Conservation (phyloP, 2,888 invertebrate genomes). For the Antitype chi region DNA sequence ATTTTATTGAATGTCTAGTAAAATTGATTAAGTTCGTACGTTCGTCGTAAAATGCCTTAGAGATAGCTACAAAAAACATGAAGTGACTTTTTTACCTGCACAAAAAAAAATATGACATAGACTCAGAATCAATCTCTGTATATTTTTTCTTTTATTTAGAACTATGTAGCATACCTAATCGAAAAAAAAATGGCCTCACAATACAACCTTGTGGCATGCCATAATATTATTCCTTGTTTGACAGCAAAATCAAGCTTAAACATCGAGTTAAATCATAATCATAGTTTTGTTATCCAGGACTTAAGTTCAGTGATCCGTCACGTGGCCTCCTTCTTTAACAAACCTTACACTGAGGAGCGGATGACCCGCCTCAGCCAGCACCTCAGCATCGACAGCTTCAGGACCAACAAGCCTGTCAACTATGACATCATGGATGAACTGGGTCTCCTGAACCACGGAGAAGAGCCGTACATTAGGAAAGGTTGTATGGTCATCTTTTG, state of each 20-base stretch:
- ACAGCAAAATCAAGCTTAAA: neutral
- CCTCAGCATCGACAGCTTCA: constrained; percentile 94
- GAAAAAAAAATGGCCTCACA: neutral
- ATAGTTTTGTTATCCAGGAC: constrained; percentile 26
- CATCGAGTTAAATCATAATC: neutral
- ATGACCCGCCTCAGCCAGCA: constrained; percentile 91
- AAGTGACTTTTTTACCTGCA: neutral
- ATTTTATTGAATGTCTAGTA: neutral
- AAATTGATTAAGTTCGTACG: neutral
- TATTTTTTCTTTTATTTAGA: neutral
- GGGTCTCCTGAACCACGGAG: constrained; percentile 39
- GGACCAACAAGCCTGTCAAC: constrained; percentile 91
- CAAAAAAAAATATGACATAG: neutral
- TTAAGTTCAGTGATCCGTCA: constrained; percentile 34
- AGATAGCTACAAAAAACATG: neutral
- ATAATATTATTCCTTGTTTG: neutral
- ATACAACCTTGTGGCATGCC: neutral
- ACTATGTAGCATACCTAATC: neutral
- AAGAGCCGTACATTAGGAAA: constrained; percentile 64
- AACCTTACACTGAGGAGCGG: constrained; percentile 79
- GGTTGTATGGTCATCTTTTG: constrained; percentile 45
- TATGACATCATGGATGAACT: constrained; percentile 57
- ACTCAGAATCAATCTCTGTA: neutral
- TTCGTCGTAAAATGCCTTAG: neutral
- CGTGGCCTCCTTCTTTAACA: constrained; percentile 48